Conservation (phyloP, 2,113 vertebrate species). For the Passerina amoena region DNA sequence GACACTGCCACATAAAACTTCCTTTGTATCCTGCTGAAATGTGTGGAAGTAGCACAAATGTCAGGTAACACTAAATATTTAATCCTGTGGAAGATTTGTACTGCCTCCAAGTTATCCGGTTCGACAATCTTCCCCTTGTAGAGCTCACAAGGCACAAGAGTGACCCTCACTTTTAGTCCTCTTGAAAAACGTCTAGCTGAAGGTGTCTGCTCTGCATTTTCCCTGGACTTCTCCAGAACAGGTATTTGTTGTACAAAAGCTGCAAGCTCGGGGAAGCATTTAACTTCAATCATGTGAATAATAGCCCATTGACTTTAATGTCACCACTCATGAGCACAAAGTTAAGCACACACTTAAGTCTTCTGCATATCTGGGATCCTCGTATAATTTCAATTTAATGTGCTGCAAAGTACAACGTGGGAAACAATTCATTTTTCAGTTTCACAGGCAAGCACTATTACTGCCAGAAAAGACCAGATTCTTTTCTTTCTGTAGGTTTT, state of each 20-base stretch:
- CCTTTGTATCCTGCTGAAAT: neutral
- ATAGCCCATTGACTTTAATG: constrained; percentile 49
- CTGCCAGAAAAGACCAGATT: neutral
- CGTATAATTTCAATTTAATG: constrained; percentile 43
- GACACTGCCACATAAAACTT: neutral
- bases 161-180: neutral
- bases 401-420: neutral
- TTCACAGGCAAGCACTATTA: neutral
- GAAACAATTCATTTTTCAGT: constrained; percentile 44
- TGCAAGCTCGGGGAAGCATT: neutral
- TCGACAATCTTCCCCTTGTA: neutral
- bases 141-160: neutral
- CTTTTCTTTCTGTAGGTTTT: neutral
- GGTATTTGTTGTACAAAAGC: neutral
- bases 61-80: neutral
- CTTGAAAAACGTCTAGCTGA: neutral
- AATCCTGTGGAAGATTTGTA: neutral
- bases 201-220: neutral
- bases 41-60: neutral
- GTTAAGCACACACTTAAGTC: constrained; percentile 30
- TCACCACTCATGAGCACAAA: neutral
- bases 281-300: constrained; percentile 17
- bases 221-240: neutral
- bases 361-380: constrained; percentile 7
- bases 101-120: neutral